A percentile compares a stretch with the other conserved stretches of the same genome.
These are phyloP conservation scores for Elaphurus davidianus DNA, from an alignment of 2,113 vertebrate species.

Conservation along the genomic window DNA sequence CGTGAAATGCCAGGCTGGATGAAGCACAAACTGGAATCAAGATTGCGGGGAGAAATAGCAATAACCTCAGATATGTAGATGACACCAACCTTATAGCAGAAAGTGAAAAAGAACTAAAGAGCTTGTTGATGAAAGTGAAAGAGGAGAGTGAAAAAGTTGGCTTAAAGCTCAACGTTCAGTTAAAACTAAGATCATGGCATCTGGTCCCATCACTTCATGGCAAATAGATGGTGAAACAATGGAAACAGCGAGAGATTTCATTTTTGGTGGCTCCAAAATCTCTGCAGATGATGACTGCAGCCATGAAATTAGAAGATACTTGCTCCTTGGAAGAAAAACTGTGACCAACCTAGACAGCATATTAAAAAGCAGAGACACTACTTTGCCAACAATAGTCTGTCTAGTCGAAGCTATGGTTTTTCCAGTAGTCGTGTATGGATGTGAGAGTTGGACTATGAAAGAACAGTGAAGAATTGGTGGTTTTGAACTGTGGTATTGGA, in stretches of 20 bases:
- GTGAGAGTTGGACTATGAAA: neutral
- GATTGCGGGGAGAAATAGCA: neutral
- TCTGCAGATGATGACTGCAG: neutral
- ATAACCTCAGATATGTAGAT: neutral
- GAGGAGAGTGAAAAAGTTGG: neutral
- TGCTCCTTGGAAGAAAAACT: neutral
- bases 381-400: neutral
- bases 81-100: neutral
- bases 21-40: neutral
- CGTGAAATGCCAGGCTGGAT: neutral
- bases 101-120: neutral
- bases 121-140: neutral
- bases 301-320: neutral
- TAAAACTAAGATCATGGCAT: neutral
- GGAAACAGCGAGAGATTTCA: neutral
- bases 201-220: neutral
- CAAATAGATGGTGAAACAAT: neutral
- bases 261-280: neutral
- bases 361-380: neutral
- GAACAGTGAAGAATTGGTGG: neutral
- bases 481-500: neutral
- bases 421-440: neutral
- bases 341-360: neutral
- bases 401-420: neutral
- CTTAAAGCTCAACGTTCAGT: neutral